Conservation (phyloP, 2,113 vertebrate species). For the Condylura cristata region DNA sequence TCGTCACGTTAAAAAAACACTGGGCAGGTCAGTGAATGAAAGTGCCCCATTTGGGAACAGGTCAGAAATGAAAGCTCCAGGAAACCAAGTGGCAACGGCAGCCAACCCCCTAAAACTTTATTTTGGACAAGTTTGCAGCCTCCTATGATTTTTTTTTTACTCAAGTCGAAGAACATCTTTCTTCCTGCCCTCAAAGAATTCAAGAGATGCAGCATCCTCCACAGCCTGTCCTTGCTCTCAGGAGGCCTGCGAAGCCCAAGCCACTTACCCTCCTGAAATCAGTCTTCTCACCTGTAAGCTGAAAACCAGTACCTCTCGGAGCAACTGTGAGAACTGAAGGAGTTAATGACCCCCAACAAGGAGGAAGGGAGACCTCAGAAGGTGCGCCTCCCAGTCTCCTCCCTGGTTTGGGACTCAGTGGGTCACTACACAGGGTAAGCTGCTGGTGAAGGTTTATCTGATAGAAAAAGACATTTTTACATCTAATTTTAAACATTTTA, state of each 20-base stretch:
- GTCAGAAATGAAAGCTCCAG: background rate
- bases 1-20: background rate
- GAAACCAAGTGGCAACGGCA: background rate
- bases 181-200: background rate
- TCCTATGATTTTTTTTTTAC: background rate
- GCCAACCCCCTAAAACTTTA: background rate
- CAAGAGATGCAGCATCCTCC: background rate
- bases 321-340: background rate
- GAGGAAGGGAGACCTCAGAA: accelerated
- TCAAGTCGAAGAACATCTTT: background rate
- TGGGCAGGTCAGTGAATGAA: background rate
- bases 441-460: background rate
- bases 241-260: background rate
- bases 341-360: background rate
- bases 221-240: background rate
- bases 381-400: background rate
- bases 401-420: background rate
- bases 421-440: background rate
- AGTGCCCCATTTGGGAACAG: background rate
- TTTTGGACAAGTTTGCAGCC: background rate
- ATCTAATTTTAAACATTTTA: background rate
- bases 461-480: background rate
- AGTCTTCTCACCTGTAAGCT: background rate
- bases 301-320: background rate
- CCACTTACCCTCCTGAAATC: background rate